phyloP scores from a whole-genome alignment of 2,113 vertebrate genomes.

The Halichoerus grypus region DNA sequence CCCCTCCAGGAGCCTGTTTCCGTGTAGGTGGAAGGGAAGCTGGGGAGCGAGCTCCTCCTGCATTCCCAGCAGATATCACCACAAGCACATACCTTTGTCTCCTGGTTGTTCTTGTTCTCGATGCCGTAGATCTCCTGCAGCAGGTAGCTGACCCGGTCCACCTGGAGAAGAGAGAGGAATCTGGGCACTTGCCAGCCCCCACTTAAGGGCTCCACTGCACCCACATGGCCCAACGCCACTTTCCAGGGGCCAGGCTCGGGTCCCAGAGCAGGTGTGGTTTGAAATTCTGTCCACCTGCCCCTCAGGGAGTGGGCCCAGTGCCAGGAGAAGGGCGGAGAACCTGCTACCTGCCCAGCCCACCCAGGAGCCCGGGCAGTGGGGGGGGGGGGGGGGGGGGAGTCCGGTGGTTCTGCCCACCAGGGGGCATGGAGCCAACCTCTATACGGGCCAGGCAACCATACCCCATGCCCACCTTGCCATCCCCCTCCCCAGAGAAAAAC shows the following conservation, averaged over 20 bases:
- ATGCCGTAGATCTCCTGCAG: conserved; percentile 99
- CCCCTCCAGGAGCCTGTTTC: neutral
- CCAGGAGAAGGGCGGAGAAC: neutral
- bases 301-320: neutral
- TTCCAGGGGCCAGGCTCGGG: neutral
- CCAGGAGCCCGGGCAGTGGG: neutral
- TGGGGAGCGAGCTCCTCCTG: fast-evolving
- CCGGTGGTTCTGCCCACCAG: neutral
- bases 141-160: conserved; percentile 98
- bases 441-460: fast-evolving
- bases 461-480: too few relatives aligned
- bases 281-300: fast-evolving
- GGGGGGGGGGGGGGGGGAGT: too few relatives aligned
- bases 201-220: neutral
- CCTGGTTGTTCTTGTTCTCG: conserved; percentile 99
- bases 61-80: fast-evolving
- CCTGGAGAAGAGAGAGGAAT: conserved; percentile 86
- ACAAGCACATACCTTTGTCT: conserved; percentile 93
- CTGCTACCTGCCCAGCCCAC: neutral
- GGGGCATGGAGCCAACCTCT: neutral
- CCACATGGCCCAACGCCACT: neutral
- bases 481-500: neutral
- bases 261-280: neutral
- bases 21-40: neutral
- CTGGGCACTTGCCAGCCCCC: neutral